Conservation (phyloP, 2,888 invertebrate genomes). For the Panzeria rudis region DNA sequence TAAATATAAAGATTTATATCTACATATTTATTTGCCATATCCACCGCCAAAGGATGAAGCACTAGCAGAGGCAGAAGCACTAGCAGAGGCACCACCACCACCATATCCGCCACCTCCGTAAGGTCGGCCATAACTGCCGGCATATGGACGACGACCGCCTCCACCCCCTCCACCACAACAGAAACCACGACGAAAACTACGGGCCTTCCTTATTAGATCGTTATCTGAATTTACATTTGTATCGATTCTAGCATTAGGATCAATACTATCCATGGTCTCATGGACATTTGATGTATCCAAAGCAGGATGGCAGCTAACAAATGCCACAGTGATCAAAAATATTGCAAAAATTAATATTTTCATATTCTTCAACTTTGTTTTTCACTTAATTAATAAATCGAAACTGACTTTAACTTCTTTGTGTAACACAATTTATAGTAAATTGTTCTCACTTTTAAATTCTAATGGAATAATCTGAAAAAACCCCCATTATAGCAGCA, state of each 20-base stretch:
- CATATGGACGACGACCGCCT: constrained; percentile 15
- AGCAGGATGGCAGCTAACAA: constrained; percentile 32
- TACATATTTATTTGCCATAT: constrained; percentile 42
- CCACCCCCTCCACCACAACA: constrained; percentile 38
- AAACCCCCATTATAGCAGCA: background rate
- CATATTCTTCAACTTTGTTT: constrained; percentile 7
- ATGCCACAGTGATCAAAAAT: constrained; percentile 5
- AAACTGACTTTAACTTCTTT: constrained; percentile 37
- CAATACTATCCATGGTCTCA: constrained; percentile 22
- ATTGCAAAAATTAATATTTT: constrained; percentile 26
- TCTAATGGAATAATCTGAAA: background rate
- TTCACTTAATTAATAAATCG: background rate
- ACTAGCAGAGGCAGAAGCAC: constrained; percentile 21
- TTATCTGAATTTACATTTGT: background rate
- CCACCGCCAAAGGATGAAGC: constrained; percentile 1
- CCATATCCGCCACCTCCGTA: constrained; percentile 50
- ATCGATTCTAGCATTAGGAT: background rate
- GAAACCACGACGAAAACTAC: constrained; percentile 21
- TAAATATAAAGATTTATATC: background rate
- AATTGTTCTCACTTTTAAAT: background rate
- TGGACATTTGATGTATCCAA: background rate
- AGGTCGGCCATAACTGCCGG: constrained; percentile 9
- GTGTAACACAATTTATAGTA: constrained; percentile 39
- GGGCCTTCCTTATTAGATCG: constrained; percentile 5
- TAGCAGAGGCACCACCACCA: constrained; percentile 11